phyloP scores from a whole-genome alignment of 2,888 invertebrate genomes.

The Helleia helle region DNA sequence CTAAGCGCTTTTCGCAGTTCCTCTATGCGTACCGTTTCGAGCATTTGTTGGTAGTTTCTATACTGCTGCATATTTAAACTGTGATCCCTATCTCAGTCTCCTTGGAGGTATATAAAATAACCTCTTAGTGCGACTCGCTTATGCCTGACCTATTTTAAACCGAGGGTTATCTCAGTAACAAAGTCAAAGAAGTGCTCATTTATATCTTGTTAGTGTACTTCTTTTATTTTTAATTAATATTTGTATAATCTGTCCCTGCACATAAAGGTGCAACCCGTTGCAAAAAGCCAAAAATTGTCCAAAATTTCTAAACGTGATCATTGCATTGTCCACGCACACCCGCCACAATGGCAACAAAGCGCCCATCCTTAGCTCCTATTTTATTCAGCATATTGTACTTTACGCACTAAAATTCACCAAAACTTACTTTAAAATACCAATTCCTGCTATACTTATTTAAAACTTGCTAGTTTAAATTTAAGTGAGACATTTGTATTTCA shows the following conservation, averaged over 20 bases:
- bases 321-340: slow-evolving; percentile 63
- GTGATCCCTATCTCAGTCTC: no score
- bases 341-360: slow-evolving; percentile 63
- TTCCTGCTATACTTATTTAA: slow-evolving; percentile 18
- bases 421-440: slow-evolving; percentile 18
- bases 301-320: slow-evolving; percentile 66
- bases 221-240: no score
- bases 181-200: no score
- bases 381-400: slow-evolving; percentile 63
- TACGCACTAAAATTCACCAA: slow-evolving; percentile 49
- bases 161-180: no score
- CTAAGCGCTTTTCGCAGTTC: no score
- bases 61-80: no score
- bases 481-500: slow-evolving; percentile 6
- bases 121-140: no score
- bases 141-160: no score
- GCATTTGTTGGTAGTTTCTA: no score
- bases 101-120: no score
- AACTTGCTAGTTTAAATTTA: slow-evolving; percentile 13
- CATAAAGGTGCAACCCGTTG: slow-evolving; percentile 70
- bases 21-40: no score
- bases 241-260: slow-evolving; percentile 37
- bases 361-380: slow-evolving; percentile 69
- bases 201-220: no score
- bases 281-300: slow-evolving; percentile 69